Conservation (phyloP, 2,113 vertebrate species). For the Cephalopholis sonnerati region DNA sequence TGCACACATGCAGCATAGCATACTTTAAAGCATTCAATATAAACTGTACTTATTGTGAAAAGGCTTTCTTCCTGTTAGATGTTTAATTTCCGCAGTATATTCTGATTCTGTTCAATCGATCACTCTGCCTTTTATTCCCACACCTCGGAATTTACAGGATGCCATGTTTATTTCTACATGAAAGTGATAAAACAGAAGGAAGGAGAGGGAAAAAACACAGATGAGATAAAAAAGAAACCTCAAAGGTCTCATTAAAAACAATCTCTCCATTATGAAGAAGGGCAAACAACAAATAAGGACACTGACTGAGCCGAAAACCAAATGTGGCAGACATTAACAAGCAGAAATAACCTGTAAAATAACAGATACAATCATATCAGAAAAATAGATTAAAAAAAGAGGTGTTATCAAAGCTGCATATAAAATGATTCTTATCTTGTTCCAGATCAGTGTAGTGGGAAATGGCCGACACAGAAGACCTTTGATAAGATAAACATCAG, state of each 20-base stretch:
- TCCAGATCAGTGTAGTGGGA: slow-evolving; percentile 6
- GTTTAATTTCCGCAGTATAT: neutral
- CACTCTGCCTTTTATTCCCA: slow-evolving; percentile 10
- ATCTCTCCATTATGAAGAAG: slow-evolving; percentile 53
- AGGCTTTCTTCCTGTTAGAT: accelerated
- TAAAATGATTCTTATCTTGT: neutral
- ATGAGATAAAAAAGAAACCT: slow-evolving; percentile 55
- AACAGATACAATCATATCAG: neutral
- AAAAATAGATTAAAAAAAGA: neutral
- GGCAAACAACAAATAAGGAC: slow-evolving; percentile 47
- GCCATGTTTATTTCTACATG: slow-evolving; percentile 35
- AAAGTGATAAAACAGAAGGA: slow-evolving; percentile 15
- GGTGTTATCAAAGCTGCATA: neutral
- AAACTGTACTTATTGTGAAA: neutral
- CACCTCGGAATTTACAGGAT: slow-evolving; percentile 6
- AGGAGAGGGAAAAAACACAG: neutral
- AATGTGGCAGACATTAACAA: neutral
- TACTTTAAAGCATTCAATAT: neutral
- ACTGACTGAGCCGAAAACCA: slow-evolving; percentile 24
- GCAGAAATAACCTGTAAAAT: slow-evolving; percentile 14
- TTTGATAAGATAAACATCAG: slow-evolving; percentile 14
- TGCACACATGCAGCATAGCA: slow-evolving; percentile 3
- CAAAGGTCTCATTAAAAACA: slow-evolving; percentile 54
- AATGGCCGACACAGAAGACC: neutral
- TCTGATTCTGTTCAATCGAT: neutral